Conservation (phyloP, 2,797 vertebrate species). For the Falco biarmicus region DNA sequence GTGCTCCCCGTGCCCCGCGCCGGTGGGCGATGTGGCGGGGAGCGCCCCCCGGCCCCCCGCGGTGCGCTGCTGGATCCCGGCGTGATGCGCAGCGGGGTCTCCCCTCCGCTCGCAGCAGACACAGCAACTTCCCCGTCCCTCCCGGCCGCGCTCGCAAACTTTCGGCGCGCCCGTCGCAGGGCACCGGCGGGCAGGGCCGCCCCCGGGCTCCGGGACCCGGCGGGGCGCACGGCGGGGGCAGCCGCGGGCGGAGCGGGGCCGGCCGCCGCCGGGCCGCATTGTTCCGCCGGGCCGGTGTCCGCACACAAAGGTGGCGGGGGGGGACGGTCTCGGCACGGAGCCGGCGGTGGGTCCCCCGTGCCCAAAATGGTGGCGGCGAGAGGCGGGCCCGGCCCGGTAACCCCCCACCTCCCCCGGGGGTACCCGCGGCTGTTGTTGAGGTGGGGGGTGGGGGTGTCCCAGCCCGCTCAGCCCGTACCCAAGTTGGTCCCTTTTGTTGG, state of each 20-base stretch:
- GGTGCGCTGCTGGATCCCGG: background rate
- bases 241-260: background rate
- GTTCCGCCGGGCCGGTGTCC: constrained; percentile 49
- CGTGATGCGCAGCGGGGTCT: background rate
- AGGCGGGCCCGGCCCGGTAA: constrained; percentile 1
- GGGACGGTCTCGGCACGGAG: background rate
- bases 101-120: background rate
- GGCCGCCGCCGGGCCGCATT: constrained; percentile 3
- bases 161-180: background rate
- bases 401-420: background rate
- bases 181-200: background rate
- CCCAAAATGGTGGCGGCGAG: constrained; percentile 76
- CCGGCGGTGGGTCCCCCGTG: background rate
- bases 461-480: background rate
- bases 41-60: too few relatives aligned
- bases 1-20: background rate
- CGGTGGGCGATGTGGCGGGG: background rate
- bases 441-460: background rate
- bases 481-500: background rate
- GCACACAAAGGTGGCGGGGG: constrained; percentile 37
- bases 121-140: background rate
- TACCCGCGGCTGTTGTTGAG: background rate
- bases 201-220: background rate
- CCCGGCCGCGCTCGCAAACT: background rate
- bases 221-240: background rate